phyloP scores from a whole-genome alignment of 2,113 vertebrate genomes.

The Cynoglossus semilaevis region DNA sequence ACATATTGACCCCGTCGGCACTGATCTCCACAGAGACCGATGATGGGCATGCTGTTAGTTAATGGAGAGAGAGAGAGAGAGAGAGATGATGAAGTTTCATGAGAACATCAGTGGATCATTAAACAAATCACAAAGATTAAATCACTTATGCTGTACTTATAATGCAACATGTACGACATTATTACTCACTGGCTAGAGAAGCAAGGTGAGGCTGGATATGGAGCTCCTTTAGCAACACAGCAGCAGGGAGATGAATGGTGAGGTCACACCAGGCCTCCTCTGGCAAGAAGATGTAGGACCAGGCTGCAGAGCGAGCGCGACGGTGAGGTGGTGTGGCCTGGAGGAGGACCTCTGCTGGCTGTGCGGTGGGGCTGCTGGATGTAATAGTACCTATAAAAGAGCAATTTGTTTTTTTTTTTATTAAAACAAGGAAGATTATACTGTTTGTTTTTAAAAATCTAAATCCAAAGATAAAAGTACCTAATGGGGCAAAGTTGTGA shows the following conservation, averaged over 20 bases:
- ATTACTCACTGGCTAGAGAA: conserved; percentile 90
- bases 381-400: conserved; percentile 87
- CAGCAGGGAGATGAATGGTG: conserved; percentile 95
- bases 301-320: conserved; percentile 92
- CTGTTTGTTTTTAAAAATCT: background rate
- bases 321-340: conserved; percentile 96
- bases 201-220: conserved; percentile 98
- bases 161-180: background rate
- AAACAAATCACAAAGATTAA: background rate
- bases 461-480: conserved; percentile 60
- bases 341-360: conserved; percentile 94
- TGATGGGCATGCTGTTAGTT: conserved; percentile 87
- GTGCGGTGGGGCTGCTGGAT: conserved; percentile 97
- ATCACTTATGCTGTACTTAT: no score
- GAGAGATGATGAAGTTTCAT: background rate
- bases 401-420: no score
- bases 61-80: conserved; percentile 3
- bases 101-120: background rate
- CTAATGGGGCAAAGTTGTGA: conserved; percentile 96
- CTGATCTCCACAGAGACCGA: conserved; percentile 98
- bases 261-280: conserved; percentile 99
- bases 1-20: conserved; percentile 95
- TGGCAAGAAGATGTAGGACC: conserved; percentile 97
- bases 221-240: conserved; percentile 95
- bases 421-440: no score